Conservation (phyloP, 2,113 vertebrate genomes). For the Muscicapa adusta region DNA sequence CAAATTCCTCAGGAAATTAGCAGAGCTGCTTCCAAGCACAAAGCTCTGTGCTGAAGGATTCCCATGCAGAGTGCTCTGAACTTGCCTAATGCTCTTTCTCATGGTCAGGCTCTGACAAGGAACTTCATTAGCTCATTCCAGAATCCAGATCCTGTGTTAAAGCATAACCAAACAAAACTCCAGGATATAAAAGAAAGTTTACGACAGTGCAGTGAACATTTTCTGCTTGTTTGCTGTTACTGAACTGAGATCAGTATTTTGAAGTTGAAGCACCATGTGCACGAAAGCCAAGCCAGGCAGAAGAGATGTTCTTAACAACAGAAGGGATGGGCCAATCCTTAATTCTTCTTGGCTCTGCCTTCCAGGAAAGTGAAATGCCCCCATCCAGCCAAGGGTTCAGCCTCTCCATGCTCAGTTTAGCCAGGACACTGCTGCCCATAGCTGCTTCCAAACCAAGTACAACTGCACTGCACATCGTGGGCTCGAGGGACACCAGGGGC, state of each 20-base stretch:
- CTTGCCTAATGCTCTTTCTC: not conserved
- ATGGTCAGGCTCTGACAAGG: not conserved
- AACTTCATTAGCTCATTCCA: not conserved
- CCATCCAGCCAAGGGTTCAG: not conserved
- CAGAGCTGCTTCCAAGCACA: not conserved
- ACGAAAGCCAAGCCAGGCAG: not conserved
- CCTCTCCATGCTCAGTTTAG: not conserved
- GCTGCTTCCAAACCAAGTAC: not conserved
- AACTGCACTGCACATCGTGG: rapidly evolving
- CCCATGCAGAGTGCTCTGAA: not conserved
- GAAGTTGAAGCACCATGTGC: not conserved
- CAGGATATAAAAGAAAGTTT: not conserved
- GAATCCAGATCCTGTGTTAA: not conserved
- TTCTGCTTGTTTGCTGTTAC: not conserved
- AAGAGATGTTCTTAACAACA: not conserved
- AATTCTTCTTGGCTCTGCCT: not conserved
- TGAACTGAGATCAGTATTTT: not conserved
- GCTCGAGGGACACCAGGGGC: rapidly evolving
- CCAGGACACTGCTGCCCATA: not conserved
- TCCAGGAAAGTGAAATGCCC: not conserved
- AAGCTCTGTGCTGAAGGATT: not conserved
- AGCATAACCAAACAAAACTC: not conserved
- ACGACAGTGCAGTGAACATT: not conserved
- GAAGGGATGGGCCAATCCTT: not conserved
- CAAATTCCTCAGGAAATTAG: not conserved